Base-by-base conservation (phyloP, 2,797 vertebrate species). In the Chaetodon trifasciatus region DNA sequence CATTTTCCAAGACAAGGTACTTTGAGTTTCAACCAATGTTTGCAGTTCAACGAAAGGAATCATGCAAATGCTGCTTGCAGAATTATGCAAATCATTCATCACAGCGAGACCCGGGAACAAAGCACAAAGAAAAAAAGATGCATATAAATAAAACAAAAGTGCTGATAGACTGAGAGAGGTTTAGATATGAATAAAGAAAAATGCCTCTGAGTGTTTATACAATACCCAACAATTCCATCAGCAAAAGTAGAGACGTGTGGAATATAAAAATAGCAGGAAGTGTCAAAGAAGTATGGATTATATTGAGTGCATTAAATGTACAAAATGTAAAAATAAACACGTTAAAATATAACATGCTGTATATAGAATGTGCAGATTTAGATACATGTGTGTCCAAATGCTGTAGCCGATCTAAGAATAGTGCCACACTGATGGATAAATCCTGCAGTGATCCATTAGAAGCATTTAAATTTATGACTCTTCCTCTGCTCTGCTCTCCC, bases 1-100 rank as follows among this genome's bases (percentile, higher is more conserved):
- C 40, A 35, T 50, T 76, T 70, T 77, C 61, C 8, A 19, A 64
- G 63, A 63, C 71, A 60, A 58, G 17, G 32, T 15, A 65, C 65
- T 77, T 65, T 61, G 65, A 89, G 56, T 79, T 82, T 66, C 39
- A 58, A 60, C 55, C 71, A 76, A 76, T 74, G 62, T 72, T 57
- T 78, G 42, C 68, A 76, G 39, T 40, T 40, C n/a, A 37, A 32
- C 40, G 47, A 58, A 71, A 61, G 35, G 28, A 85, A 75, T 74
- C 64, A 60, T 73, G 74, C 49, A 80, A 61, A 85, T 72, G 47
- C n/a, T 37, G 44, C 63, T 65, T 3, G 19, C 1, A 23, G 28
- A 80, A 56, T 68, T 74, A 74, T 78, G 65, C 71, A 83, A 79
- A 88, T 75, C 28, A 62, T 55, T 82, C 42, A 79, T 64, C 70